Evolutionary conservation across 2,113 vertebrate species (phyloP), one percentile per base, ranked within the genome.

Genomic region (Platichthys flesus): DNA sequence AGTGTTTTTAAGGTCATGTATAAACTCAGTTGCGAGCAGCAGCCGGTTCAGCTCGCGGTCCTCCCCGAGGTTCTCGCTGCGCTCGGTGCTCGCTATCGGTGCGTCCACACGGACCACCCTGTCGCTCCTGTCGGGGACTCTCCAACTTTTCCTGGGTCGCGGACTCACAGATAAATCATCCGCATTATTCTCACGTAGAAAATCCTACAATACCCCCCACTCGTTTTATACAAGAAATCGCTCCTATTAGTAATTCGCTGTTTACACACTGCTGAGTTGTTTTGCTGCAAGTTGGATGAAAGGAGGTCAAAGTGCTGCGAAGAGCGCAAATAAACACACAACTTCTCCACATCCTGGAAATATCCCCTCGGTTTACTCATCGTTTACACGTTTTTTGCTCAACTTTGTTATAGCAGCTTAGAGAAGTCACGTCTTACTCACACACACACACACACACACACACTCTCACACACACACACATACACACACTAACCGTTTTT

Each of bases 31-130:
- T 23, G 20, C 49, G 23, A 8, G 1, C 23, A 40, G 37, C 0
- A 1, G 9, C 40, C 56, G 31, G 24, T 15, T 71, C 14, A 16
- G 21, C 28, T 58, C 16, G 58, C 56, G 62, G 4, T 66, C 9
- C 45, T 72, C 56, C 47, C 63, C 26, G 62, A 20, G 3, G 47
- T 40, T 78, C 9, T 31, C 45, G 16, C 42, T 49, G 73, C 31
- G 24, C n/a, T 67, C 49, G 58, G 63, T 42, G 40, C 40, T 42
- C 40, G 60, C 12, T 76, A 24, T 77, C 66, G 58, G 56, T 79
- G 66, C 74, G 67, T 51, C 54, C 54, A 49, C 31, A 62, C 47
- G 65, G 80, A 76, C 71, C 86, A 74, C 72, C 84, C 59, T 65
- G 79, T 37, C 66, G 56, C 74, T 78, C 9, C 84, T 60, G 71